These are phyloP conservation scores for Antheraea yamamai DNA, from an alignment of 2,888 invertebrate species.

Conservation along the genomic window DNA sequence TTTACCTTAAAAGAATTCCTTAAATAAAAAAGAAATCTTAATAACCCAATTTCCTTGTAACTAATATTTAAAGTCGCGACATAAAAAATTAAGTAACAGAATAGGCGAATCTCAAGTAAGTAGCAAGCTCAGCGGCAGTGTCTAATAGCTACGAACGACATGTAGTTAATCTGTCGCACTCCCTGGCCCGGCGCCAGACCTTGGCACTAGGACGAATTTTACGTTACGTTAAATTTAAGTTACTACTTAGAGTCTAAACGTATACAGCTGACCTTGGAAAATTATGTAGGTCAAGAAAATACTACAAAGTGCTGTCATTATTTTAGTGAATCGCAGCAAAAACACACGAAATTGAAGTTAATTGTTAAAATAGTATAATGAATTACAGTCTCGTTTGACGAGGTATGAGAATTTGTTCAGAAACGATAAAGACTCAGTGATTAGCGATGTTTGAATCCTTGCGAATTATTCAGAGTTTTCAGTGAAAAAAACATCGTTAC, in stretches of 20 bases:
- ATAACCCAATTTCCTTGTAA: background rate
- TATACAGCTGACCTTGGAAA: background rate
- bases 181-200: slow-evolving; percentile 1
- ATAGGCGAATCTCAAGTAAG: background rate
- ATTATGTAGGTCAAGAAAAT: background rate
- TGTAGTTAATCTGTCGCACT: slow-evolving; percentile 9
- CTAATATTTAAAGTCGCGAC: background rate
- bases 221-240: slow-evolving; percentile 2
- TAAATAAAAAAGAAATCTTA: background rate
- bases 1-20: background rate
- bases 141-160: slow-evolving; percentile 12
- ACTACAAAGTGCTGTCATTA: background rate
- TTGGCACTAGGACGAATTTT: background rate
- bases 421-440: too few species aligned
- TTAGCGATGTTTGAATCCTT: too few species aligned
- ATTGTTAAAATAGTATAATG: background rate
- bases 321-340: background rate
- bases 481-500: too few species aligned
- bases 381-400: too few species aligned
- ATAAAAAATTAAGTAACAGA: background rate
- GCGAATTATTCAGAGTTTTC: too few species aligned
- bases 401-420: too few species aligned
- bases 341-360: background rate
- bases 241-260: background rate
- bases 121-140: slow-evolving; percentile 4